Evolutionary conservation across 1,140 invertebrate genomes (phyloP), one percentile per base, ranked within the genome.

Genomic region (Atta texana): DNA sequence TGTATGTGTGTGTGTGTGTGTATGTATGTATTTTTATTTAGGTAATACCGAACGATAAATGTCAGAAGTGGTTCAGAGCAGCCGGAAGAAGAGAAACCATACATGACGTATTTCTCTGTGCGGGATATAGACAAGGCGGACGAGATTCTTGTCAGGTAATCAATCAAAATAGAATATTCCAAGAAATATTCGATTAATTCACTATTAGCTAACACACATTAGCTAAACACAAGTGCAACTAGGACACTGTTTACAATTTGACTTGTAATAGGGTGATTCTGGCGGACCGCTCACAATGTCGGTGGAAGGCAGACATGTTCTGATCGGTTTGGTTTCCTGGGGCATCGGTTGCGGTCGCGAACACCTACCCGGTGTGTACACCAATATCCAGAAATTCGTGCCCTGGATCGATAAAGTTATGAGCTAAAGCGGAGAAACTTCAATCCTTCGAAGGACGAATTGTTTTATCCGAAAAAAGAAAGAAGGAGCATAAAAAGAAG

Each of bases 21-120:
- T 31, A 31, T 31, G 10, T 51, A 61, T 18, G 18, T 21, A 44
- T 53, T 64, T 78, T 51, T 34, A 7, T 69, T 31, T 96, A 98
- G 95, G 98, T 99, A n/a, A 98, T 99, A 85, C 97, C 98, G 1
- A 99, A 99, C 92, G 97, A 98, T 91, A 96, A 98, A 74, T 99
- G 98, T 92, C 98, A 99, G 94, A 94, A 97, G 57, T 99, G 98
- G 98, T 99, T 99, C 93, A 96, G 97, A 78, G 97, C 98, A 18
- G 98, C 98, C 0, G 98, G 98, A 8, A 95, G 98, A 72, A 95
- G 98, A 57, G 98, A 99, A 95, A 98, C 97, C 1, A 99, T 99
- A 88, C 98, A 98, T 87, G 98, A 99, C 89, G 98, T 99, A 0
- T 99, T 99, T 93, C 95, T 99, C 0, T 99, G 98, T 94, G 98